phyloP scores from a whole-genome alignment of 2,888 invertebrate genomes.

The Hedya salicella region DNA sequence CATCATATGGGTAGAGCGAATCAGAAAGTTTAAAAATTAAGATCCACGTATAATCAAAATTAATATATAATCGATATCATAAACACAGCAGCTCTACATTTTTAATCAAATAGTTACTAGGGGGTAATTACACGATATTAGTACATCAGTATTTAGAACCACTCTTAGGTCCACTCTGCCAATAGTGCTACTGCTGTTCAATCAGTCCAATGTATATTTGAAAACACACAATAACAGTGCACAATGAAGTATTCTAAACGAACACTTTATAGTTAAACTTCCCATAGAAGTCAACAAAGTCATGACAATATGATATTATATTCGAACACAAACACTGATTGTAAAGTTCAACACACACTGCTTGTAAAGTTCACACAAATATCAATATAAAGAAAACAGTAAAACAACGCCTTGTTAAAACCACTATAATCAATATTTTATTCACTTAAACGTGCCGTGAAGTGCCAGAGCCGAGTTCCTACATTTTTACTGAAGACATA shows the following conservation, averaged over 20 bases:
- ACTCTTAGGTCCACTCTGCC: too few species aligned
- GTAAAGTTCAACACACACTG: slow-evolving; percentile 2
- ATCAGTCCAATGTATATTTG: too few species aligned
- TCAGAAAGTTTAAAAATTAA: too few species aligned
- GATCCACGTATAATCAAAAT: too few species aligned
- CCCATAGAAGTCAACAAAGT: background rate
- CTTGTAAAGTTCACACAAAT: slow-evolving; percentile 14
- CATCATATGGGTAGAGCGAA: too few species aligned
- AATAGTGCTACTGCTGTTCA: too few species aligned
- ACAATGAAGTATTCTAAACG: too few species aligned
- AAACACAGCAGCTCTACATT: too few species aligned
- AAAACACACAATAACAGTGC: background rate
- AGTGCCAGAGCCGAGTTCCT: slow-evolving; percentile 22
- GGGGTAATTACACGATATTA: too few species aligned
- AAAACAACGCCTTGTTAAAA: slow-evolving; percentile 21
- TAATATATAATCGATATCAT: too few species aligned
- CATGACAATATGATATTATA: slow-evolving; percentile 2
- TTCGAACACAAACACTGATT: slow-evolving; percentile 3
- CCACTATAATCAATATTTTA: slow-evolving; percentile 32
- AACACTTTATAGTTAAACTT: background rate
- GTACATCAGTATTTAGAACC: too few species aligned
- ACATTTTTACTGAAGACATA: background rate
- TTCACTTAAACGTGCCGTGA: slow-evolving; percentile 21
- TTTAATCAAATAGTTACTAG: too few species aligned
- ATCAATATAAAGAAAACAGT: slow-evolving; percentile 12